Base-by-base conservation (phyloP, 2,113 vertebrate species). In the Eonycteris spelaea region DNA sequence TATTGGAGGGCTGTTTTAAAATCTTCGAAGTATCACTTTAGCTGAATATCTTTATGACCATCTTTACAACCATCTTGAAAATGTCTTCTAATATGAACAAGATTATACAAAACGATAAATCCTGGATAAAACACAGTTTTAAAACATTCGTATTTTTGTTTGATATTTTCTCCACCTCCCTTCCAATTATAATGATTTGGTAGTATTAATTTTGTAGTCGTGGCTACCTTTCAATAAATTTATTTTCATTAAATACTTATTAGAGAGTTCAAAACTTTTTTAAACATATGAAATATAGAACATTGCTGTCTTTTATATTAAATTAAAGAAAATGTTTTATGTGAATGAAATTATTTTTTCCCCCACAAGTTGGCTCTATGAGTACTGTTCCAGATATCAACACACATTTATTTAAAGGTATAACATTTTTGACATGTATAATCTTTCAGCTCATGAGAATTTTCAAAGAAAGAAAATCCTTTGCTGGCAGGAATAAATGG, bases 251-350 rank as follows among this genome's bases (percentile, higher is more conserved):
- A 48, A 95, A 67, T 90, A 93, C 85, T 95, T 88, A 90, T 1
- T 57, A 92, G 80, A 86, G 30, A 61, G 63, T 90, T 96, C 79
- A 68, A 90, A 91, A 70, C 21, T 38, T 91, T 96, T 97, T 92
- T 83, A 82, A 65, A 80, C 38, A 77, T 96, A 82, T 96, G 94
- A 95, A 95, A 65, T 94, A 90, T 96, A 78, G 18, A 95, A 88
- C 43, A 91, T 57, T 88, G 86, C 67, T 94, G 82, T 97, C 97
- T 96, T 98, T 97, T 97, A 71, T 96, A 96, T 97, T 96, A 96
- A 98, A 94, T 86, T 95, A 91, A 94, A 93, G 74, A 90, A 95
- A 94, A 91, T 77, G 6, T 73, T 67, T 96, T 93, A 61, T 61
- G n/a, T 89, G 82, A 87, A 90, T 94, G 75, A 95, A 96, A 91